Evolutionary conservation across 1,140 invertebrate genomes (phyloP), one percentile per base, ranked within the genome.

Genomic region (Protaetia brevitarsis): DNA sequence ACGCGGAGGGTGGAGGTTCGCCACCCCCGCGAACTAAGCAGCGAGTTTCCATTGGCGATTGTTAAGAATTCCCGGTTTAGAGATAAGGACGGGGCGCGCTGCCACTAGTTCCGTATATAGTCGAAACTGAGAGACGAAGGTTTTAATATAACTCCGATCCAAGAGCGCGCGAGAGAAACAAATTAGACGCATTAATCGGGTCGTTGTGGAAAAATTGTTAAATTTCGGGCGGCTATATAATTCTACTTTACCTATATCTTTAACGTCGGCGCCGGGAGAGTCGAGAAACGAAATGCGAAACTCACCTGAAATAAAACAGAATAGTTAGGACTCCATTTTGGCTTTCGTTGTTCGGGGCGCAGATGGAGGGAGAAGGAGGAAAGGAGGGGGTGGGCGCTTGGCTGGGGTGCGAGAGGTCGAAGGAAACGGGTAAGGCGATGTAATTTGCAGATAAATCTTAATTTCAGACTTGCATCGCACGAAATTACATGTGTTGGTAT

Each of bases 211-310:
- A 77, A 77, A 76, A 75, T 77, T 71, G 74, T 71, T 70, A 71
- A 76, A 73, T 77, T 72, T 71, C 41, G 41, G 69, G 66, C 69
- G 71, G 73, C 26, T 71, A 75, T 77, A 77, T 75, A 76, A 77
- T 77, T 76, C 72, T 66, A 73, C 72, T 77, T 76, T 77, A 76
- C 74, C 75, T 77, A 76, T 77, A 76, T 74, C 75, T 74, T 74
- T 68, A 71, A 65, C 65, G 67, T 67, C 68, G 36, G 51, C 62
- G 62, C 41, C 37, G 6, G n/a, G 5, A 16, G 41, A 51, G 41
- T 19, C 11, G 13, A 63, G 62, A 41, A 63, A 60, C 36, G 34
- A 41, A 45, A 11, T 62, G 36, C 56, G 64, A 62, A 30, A 69
- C 66, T 69, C 64, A 71, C 70, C 70, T 71, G 70, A 68, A 71